Base-by-base conservation (phyloP, 2,888 invertebrate species). In the Apotomis turbidana region DNA sequence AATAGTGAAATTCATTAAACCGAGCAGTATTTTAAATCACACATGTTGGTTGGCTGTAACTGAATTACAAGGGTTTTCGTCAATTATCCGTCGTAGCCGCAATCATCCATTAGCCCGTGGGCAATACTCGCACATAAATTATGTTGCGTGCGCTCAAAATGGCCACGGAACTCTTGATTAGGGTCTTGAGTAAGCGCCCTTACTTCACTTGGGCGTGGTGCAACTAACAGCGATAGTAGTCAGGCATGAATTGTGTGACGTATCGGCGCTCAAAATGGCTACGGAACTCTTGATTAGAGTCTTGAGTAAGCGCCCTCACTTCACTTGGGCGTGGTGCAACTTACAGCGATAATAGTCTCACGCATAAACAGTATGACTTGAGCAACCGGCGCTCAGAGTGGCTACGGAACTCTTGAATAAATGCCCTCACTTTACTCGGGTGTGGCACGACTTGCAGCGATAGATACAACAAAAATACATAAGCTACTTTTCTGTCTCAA, bases 121-220 rank as follows among this genome's bases (percentile, higher is more conserved):
- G 41, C 41, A 10, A 63, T 63, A 63, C 9, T n/a, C n/a, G 36
- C 27, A 13, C 63, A 63, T 63, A 38, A 36, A 38, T 63, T 63
- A 63, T 63, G 63, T 63, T 60, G 41, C 15, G 44, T 38, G n/a
- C 36, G 59, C 1, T 27, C 27, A n/a, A 36, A n/a, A 6, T 38
- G 58, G 36, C 27, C 58, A 38, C 38, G 15, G 6, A 57, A 15
- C 38, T 1, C 36, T 58, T 58, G 58, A 58, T 58, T 38, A 58
- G 38, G 58, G 38, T 38, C 57, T 57, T 15, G 41, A 44, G 44
- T 4, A 44, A 44, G 15, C n/a, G 13, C 8, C n/a, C 41, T 59
- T 2, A 5, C 41, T 15, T 44, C 6, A 27, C 27, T 27, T 27
- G 9, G 0, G 15, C 44, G 8, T 4, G 60, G 60, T 44, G 44